phyloP scores from a whole-genome alignment of 2,888 invertebrate species.

The Limenitis camilla region DNA sequence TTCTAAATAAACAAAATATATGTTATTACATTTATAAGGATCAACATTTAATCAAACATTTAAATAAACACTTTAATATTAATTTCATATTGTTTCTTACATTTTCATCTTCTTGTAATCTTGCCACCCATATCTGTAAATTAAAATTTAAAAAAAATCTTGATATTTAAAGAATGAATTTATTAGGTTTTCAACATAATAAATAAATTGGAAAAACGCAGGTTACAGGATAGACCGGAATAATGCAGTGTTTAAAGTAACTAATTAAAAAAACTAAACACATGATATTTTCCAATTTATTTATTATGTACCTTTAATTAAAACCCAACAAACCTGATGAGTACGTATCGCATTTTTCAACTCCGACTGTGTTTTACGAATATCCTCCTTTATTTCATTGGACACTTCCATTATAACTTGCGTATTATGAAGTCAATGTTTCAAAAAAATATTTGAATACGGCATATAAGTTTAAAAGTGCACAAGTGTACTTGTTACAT shows the following conservation, averaged over 20 bases:
- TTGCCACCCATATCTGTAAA: conserved; percentile 73
- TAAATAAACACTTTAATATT: conserved; percentile 10
- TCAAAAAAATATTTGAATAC: neutral
- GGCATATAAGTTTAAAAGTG: neutral
- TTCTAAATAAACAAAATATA: conserved; percentile 57
- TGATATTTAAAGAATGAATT: neutral
- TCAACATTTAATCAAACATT: no score
- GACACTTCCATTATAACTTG: conserved; percentile 71
- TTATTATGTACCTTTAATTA: neutral
- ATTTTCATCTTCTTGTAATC: conserved; percentile 71
- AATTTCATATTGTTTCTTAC: conserved; percentile 46
- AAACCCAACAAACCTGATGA: conserved; percentile 64
- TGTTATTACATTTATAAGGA: neutral
- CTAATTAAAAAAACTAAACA: no score
- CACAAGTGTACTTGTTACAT: no score
- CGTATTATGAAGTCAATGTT: neutral
- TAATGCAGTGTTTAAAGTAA: no score
- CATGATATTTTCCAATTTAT: no score
- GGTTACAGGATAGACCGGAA: no score
- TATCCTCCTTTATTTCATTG: conserved; percentile 76
- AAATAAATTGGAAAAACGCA: no score
- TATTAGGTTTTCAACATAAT: no score
- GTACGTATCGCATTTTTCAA: conserved; percentile 77
- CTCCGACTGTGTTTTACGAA: conserved; percentile 74
- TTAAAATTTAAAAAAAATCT: conserved; percentile 18